Evolutionary conservation across 2,888 invertebrate species (phyloP), one percentile per base, ranked within the genome.

Genomic region (Erebia ligea): DNA sequence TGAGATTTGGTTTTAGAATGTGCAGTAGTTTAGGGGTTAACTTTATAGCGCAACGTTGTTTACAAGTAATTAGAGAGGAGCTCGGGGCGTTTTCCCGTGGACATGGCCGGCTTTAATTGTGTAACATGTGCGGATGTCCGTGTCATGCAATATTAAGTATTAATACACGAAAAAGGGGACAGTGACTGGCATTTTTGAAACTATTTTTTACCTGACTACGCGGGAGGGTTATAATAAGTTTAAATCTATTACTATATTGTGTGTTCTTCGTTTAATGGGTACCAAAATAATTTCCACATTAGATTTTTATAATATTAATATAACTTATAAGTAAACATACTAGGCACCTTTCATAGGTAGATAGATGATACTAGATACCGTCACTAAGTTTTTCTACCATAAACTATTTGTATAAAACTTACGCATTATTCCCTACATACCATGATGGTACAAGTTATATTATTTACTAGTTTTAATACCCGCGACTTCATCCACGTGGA

Each of bases 121-220:
- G 70, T 73, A 67, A 66, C 73, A 70, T 54, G 61, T 70, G 65
- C 57, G 63, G 59, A 66, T 21, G 56, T 11, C 48, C 67, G 70
- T 50, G 52, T 70, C 68, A 65, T 71, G 67, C 67, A 48, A 58
- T 67, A 67, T 58, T 67, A 58, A 58, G 67, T 45, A 48, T 48
- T 58, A 48, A 58, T 52, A 54, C 65, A 48, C 54, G 56, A 56
- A 65, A 65, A 56, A 65, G 6, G 34, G 21, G 15, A 48, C 61
- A 11, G 61, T 19, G 42, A 61, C 61, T 19, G 19, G 42, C 42
- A 19, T 42, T 61, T 42, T 61, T 19, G 3, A 52, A 8, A 13
- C 15, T 13, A 48, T 15, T 48, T 48, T 48, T 15, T 5, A 15
- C 48, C 48, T 15, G 48, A 11, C 48, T 48, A 13, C 4, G 11